Base-by-base conservation (phyloP, 2,113 vertebrate species). In the Dunckerocampus dactyliophorus region DNA sequence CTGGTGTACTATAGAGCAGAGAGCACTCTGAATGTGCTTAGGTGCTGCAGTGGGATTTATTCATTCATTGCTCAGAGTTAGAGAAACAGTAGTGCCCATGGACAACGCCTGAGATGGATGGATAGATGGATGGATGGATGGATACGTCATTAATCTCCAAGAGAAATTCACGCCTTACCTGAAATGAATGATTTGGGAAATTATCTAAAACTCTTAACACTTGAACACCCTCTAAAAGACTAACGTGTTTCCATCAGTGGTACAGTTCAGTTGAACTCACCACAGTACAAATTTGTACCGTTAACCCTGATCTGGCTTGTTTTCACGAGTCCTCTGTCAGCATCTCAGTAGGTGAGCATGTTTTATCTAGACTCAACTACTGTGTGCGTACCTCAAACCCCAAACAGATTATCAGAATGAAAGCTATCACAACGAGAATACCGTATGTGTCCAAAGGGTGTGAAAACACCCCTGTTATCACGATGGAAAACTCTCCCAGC, bases 381-480 rank as follows among this genome's bases (percentile, higher is more conserved):
- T 56, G 54, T 56, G 70, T 73, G 60, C 54, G 34, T 43, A 2
- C 20, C 55, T 57, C 72, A 65, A 59, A 60, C 58, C 21, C 54
- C 13, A 24, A 58, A 71, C 70, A 69, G 71, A 21, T 72, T 82
- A 65, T 72, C 45, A 62, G 67, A 56, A 55, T 76, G 75, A 75
- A 62, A 51, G 47, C 14, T 49, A 55, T 74, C 63, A 72, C 83
- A 76, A 61, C 67, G 76, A 76, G 74, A 55, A 71, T 74, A 79
- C 75, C 79, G 76, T 76, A 79, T 78, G 76, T 73, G 75, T 84
- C 72, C 79, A 69, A 63, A 76, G 76, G 69, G 83, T 85, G 83
- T 80, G 83, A 88, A 89, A 87, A 89, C 83, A 85, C 86, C 89
- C 82, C 85, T 86, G 77, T 84, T 84, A 75, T 88, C 77, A 63